Conservation (phyloP, 2,888 invertebrate species). For the Epirrhoe alternata region DNA sequence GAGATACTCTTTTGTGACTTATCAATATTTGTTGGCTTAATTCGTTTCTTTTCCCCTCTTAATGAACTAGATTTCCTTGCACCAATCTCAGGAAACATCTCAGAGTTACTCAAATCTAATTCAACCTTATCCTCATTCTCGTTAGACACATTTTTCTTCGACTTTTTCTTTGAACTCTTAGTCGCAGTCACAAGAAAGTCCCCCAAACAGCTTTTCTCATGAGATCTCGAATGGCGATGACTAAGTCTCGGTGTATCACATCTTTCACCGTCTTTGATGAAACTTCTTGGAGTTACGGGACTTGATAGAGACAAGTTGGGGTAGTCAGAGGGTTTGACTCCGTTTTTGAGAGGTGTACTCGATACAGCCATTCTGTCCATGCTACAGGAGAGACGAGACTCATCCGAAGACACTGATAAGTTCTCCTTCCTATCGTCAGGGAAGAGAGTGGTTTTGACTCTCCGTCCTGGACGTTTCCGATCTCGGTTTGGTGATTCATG, state of each 20-base stretch:
- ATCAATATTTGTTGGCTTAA: slow-evolving; percentile 83
- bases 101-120: slow-evolving; percentile 71
- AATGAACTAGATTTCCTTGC: slow-evolving; percentile 70
- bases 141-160: slow-evolving; percentile 61
- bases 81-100: slow-evolving; percentile 77
- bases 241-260: slow-evolving; percentile 72
- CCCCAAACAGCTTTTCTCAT: slow-evolving; percentile 73
- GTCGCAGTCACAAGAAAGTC: slow-evolving; percentile 68
- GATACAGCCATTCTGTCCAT: slow-evolving; percentile 64
- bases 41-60: slow-evolving; percentile 70
- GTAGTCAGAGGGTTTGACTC: slow-evolving; percentile 58
- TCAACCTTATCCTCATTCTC: slow-evolving; percentile 64
- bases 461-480: slow-evolving; percentile 62
- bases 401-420: slow-evolving; percentile 69
- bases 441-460: slow-evolving; percentile 77
- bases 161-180: slow-evolving; percentile 68
- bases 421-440: slow-evolving; percentile 63
- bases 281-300: slow-evolving; percentile 67
- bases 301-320: slow-evolving; percentile 59
- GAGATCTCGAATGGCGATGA: slow-evolving; percentile 65
- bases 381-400: slow-evolving; percentile 63
- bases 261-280: slow-evolving; percentile 62
- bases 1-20: slow-evolving; percentile 68
- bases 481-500: slow-evolving; percentile 74
- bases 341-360: slow-evolving; percentile 76